Conservation (phyloP, 2,113 vertebrate species). For the Talpa occidentalis region DNA sequence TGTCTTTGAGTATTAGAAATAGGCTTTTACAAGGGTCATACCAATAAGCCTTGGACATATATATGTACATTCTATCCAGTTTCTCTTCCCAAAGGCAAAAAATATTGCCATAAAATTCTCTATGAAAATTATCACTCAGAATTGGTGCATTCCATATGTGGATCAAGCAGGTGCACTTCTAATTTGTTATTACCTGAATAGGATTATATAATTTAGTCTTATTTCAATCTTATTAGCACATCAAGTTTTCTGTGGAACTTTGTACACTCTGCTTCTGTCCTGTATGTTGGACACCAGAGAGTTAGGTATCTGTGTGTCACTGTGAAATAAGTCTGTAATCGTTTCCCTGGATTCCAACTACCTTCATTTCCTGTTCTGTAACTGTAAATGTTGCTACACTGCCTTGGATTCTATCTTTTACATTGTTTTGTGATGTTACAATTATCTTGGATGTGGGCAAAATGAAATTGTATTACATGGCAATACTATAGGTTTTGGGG, state of each 20-base stretch:
- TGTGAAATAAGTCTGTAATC: background rate
- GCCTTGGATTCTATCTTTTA: background rate
- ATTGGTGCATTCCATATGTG: background rate
- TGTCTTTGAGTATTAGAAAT: background rate
- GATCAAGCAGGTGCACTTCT: background rate
- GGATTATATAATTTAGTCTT: constrained; percentile 8
- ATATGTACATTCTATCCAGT: background rate
- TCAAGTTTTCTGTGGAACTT: background rate
- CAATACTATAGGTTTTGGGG: background rate
- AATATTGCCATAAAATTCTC: background rate
- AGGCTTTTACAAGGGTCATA: background rate
- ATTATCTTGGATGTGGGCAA: background rate
- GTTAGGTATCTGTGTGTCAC: background rate
- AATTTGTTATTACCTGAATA: background rate
- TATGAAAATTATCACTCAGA: background rate
- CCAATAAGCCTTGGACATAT: background rate
- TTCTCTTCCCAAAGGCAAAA: background rate
- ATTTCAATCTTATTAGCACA: background rate
- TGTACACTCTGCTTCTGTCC: background rate
- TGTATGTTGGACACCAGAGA: background rate
- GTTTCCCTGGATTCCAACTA: background rate
- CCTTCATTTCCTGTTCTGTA: background rate
- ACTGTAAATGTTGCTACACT: background rate
- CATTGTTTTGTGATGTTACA: background rate
- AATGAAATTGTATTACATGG: background rate